Evolutionary conservation across 2,888 invertebrate species (phyloP).

Genomic region (Catonia carolina): DNA sequence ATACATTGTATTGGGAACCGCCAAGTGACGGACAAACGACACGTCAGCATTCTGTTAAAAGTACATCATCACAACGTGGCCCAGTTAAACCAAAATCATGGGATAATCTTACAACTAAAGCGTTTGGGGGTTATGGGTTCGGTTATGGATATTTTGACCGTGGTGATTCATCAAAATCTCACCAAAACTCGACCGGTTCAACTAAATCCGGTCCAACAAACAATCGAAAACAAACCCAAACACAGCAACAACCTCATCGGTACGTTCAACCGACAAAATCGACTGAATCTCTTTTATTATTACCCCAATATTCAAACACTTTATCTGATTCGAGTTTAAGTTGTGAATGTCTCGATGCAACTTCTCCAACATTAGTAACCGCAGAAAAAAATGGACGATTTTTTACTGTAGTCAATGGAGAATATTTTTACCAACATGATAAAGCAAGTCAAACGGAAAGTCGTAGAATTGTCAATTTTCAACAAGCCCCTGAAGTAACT

Average conservation of each 20-base stretch:
- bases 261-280: conserved; percentile 67
- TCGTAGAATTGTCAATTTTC: conserved; percentile 33
- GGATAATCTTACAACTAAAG: conserved; percentile 82
- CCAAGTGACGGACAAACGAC: conserved; percentile 28
- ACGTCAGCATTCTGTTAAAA: conserved; percentile 35
- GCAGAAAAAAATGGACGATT: conserved; percentile 24
- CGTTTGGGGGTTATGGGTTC: conserved; percentile 78
- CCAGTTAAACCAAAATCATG: conserved; percentile 75
- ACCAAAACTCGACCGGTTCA: conserved; percentile 10
- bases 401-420: conserved; percentile 25
- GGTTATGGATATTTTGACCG: conserved; percentile 60
- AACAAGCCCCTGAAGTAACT: conserved; percentile 37
- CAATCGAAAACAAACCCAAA: conserved; percentile 18
- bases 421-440: conserved; percentile 30
- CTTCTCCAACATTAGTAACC: conserved; percentile 27
- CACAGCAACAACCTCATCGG: conserved; percentile 36
- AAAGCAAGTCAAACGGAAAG: conserved; percentile 39
- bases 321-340: conserved; percentile 60
- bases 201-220: conserved; percentile 12
- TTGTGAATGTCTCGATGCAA: conserved; percentile 59
- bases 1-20: conserved; percentile 75
- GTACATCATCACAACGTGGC: conserved; percentile 29
- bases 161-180: conserved; percentile 24
- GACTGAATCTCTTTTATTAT: conserved; percentile 68
- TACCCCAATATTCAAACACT: conserved; percentile 58